Evolutionary conservation across 2,113 vertebrate genomes (phyloP), one percentile per base, ranked within the genome.

Genomic region (Paradisaea rubra): DNA sequence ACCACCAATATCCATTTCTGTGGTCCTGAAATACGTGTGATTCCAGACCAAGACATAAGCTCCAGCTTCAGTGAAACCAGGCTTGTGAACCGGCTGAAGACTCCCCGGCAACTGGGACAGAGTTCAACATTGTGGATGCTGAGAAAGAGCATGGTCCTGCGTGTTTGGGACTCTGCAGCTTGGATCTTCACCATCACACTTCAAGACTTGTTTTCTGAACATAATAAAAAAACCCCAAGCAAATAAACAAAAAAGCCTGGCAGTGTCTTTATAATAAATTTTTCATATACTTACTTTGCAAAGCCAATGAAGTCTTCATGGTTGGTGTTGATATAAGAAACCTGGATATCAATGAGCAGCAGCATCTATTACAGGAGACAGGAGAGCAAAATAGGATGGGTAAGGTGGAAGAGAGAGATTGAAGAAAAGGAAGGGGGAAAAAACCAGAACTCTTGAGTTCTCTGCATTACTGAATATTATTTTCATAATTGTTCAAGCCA

Each of bases 241-340:
- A 79, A 85, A 66, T 39, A 37, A 83, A 49, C 8, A 53, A 44
- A 71, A n/a, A 30, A 66, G 23, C 3, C 17, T n/a, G 7, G 27
- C 16, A 47, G 11, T 5, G 4, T 47, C n/a, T 47, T 66, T 65
- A 8, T n/a, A 88, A 69, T 8, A 23, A 56, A 61, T 25, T 37
- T 52, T 50, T 23, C 33, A 16, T 79, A 71, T 63, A 98, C 99
- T 95, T 97, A 99, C 99, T 98, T 99, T 81, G 98, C 97, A 14
- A 99, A 99, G 83, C 99, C 99, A 79, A 99, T 98, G 96, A 99
- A 99, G 92, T 99, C 99, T 96, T 99, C 99, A 0, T 99, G 99
- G 95, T 99, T 99, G 78, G 99, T 99, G 82, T 99, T 99, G 92
- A 99, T 99, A 88, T 99, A 99, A 84, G 99, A 98, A 35, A 99